Percentiles rank a stretch among this genome's conserved stretches.
These are phyloP conservation scores for Galerucella nymphaeae DNA, from an alignment of 2,888 invertebrate genomes.

Conservation along the genomic window DNA sequence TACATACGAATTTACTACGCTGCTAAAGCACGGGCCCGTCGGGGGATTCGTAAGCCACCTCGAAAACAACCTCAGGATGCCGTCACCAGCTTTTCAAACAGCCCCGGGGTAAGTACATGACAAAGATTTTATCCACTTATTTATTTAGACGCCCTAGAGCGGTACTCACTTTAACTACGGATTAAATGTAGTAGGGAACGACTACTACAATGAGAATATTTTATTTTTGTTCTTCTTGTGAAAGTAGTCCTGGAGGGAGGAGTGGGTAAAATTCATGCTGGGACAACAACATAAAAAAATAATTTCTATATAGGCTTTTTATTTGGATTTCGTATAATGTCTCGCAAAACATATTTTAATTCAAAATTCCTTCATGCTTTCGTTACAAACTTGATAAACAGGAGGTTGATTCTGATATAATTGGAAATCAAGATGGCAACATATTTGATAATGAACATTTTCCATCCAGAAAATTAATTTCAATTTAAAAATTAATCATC, in stretches of 20 bases:
- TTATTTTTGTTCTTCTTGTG: neutral
- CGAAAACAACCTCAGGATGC: slow-evolving; percentile 68
- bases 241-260: neutral
- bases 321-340: neutral
- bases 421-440: no score
- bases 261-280: neutral
- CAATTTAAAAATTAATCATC: no score
- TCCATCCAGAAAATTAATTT: no score
- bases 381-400: neutral
- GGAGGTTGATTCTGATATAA: no score
- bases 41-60: slow-evolving; percentile 86
- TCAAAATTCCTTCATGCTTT: neutral
- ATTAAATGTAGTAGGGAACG: neutral
- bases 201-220: neutral
- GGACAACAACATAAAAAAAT: neutral
- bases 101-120: slow-evolving; percentile 47
- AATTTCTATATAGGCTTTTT: neutral
- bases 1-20: slow-evolving; percentile 99
- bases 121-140: slow-evolving; percentile 31
- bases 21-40: slow-evolving; percentile 89
- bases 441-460: no score
- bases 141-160: slow-evolving; percentile 9
- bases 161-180: slow-evolving; percentile 12
- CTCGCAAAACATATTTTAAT: neutral
- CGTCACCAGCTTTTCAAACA: slow-evolving; percentile 64